Base-by-base conservation (phyloP, 1,140 invertebrate genomes). In the Pomacea maculata region DNA sequence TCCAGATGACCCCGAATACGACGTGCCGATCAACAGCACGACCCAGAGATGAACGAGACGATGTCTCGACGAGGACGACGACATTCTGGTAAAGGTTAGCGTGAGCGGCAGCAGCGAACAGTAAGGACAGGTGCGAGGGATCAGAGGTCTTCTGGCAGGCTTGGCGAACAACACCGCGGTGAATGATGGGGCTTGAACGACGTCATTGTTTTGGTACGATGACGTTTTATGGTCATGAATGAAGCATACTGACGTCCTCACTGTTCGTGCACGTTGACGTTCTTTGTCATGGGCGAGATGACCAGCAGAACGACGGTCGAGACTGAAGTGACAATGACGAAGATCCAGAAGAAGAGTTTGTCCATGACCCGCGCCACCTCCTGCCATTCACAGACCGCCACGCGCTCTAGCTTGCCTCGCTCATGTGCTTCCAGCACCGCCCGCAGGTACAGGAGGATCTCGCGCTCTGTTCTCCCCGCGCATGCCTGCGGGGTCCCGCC, bases 301-400 rank as follows among this genome's bases (percentile, higher is more conserved):
- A 88, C 80, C 17, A 89, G 83, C 9, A 89, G 72, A 29, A 86
- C 78, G 15, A 88, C 61, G 1, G 87, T 87, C 21, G 87, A 87
- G 19, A 83, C 73, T 15, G 80, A 71, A 15, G 87, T 88, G 55
- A 88, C 85, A 15, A 70, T 65, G 1, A 86, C 80, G 80, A 88
- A 89, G 29, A 88, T 45, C 75, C 82, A 84, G 81, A 88, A 88
- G 63, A 88, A 86, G 0, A 86, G 73, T 70, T 84, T 86, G 73
- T 89, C 87, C 75, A 88, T 82, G 8, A 88, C 86, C 63, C 86
- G 82, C 2, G 87, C 88, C 34, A 88, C 84, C 75, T 89, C 88
- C 72, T 86, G 85, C 88, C 88, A 89, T 77, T 89, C 87, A 70
- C 83, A 76, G 21, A 88, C 82, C 8, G 84, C 80, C 34, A 81